Evolutionary conservation across 2,113 vertebrate genomes (phyloP).

Genomic region (Talpa occidentalis): DNA sequence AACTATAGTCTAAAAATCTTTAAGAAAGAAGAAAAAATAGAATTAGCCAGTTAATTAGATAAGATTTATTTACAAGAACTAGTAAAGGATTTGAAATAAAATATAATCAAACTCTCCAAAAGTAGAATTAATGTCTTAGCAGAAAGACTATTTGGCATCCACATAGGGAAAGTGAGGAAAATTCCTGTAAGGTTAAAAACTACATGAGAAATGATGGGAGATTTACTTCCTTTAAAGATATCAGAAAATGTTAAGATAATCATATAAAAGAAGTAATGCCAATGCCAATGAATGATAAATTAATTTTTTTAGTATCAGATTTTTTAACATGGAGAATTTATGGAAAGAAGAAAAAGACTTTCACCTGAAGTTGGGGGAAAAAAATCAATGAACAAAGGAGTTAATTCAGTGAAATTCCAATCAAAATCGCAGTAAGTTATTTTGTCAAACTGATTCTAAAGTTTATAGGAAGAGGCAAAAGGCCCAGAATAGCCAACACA

Average conservation of each 20-base stretch:
- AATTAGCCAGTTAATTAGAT: background rate
- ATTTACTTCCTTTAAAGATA: background rate
- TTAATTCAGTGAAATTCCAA: background rate
- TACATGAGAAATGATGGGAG: background rate
- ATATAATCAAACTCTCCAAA: background rate
- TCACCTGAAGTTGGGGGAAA: background rate
- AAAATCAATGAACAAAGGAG: background rate
- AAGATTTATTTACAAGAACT: background rate
- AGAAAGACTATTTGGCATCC: slow-evolving; percentile 3
- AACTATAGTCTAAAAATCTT: background rate
- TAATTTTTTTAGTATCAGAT: background rate
- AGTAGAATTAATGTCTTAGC: background rate
- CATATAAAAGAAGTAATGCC: background rate
- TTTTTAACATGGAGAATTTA: background rate
- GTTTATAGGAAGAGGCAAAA: background rate
- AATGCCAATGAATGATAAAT: background rate
- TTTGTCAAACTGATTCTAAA: background rate
- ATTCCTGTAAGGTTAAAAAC: background rate
- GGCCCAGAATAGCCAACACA: background rate
- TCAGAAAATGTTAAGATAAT: background rate
- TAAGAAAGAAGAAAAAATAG: background rate
- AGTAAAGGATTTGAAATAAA: background rate
- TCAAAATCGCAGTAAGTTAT: background rate
- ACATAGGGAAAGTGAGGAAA: background rate
- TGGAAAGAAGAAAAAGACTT: background rate